These are phyloP conservation scores for Psammodynastes pulverulentus DNA, from an alignment of 2,113 vertebrate genomes.

Conservation along the genomic window DNA sequence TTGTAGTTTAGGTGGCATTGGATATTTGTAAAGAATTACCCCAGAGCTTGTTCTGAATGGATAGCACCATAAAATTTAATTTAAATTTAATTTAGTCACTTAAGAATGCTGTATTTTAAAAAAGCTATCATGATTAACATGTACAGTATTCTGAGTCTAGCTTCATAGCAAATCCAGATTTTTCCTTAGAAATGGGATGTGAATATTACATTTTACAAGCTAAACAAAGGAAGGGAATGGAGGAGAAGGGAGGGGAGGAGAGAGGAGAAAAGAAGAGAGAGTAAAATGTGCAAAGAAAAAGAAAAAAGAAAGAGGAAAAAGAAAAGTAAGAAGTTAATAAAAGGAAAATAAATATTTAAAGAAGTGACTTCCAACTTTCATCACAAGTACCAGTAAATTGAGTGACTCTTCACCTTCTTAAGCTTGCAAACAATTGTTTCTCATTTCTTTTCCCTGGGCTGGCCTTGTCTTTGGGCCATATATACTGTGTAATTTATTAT, in stretches of 20 bases:
- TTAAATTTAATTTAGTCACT: no score
- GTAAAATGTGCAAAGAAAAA: neutral
- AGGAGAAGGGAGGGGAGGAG: fast-evolving
- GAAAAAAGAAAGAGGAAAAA: neutral
- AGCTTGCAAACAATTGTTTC: neutral
- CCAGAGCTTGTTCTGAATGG: neutral
- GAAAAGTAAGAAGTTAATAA: neutral
- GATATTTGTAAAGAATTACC: neutral
- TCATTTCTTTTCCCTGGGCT: neutral
- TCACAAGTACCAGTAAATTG: neutral
- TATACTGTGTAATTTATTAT: neutral
- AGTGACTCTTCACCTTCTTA: neutral
- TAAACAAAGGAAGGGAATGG: neutral
- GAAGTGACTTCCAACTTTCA: neutral
- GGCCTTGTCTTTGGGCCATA: no score
- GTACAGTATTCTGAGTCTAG: neutral
- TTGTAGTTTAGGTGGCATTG: neutral
- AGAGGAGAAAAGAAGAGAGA: no score
- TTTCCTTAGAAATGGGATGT: neutral
- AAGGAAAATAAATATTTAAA: neutral
- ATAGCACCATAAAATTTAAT: neutral
- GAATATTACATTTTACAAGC: neutral
- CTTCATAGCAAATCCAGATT: neutral
- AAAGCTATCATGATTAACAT: neutral
- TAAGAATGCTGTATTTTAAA: neutral